Evolutionary conservation across 2,797 vertebrate genomes (phyloP).

Genomic region (Pangasius mekongensis): DNA sequence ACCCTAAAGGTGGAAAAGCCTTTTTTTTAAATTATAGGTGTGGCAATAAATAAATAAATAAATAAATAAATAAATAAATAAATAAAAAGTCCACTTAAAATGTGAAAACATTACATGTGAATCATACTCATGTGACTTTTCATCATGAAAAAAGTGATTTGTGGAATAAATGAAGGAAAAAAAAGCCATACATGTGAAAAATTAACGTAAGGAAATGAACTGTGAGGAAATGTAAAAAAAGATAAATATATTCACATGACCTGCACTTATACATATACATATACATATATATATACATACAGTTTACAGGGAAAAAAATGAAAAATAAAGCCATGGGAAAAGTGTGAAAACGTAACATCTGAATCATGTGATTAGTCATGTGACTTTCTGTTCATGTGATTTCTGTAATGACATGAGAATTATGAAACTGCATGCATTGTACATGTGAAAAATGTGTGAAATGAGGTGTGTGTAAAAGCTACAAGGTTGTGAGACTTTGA

Average conservation of each 20-base stretch:
- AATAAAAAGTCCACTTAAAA: neutral
- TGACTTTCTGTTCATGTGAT: slow-evolving; percentile 7
- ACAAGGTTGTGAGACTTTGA: neutral
- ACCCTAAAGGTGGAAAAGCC: neutral
- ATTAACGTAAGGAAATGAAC: neutral
- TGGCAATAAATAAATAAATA: neutral
- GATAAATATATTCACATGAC: no score
- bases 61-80: neutral
- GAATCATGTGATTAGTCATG: neutral
- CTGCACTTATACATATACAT: no score
- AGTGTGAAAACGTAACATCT: neutral
- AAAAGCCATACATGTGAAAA: neutral
- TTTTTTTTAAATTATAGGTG: neutral
- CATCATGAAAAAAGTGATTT: neutral
- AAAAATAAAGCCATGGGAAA: neutral
- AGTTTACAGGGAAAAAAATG: no score
- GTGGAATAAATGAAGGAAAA: neutral
- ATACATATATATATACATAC: no score
- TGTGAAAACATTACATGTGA: neutral
- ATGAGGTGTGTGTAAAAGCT: neutral
- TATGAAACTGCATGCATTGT: neutral
- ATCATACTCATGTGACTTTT: neutral
- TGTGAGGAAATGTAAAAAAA: neutral
- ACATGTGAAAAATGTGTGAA: neutral
- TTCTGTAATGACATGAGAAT: neutral